Conservation (phyloP, 2,888 invertebrate species). For the Mesorhabditis spiculigera region DNA sequence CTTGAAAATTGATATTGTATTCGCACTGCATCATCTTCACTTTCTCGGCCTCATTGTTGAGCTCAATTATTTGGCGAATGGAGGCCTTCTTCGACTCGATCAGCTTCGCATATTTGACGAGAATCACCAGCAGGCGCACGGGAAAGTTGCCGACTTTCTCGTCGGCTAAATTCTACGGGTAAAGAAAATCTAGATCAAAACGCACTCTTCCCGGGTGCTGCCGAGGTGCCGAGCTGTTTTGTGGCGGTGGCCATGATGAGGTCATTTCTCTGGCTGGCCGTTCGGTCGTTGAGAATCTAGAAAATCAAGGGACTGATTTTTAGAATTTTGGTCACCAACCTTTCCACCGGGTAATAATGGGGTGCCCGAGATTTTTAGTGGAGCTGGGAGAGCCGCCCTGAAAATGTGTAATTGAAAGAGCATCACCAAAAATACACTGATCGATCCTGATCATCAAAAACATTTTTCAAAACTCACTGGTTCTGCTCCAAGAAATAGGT, state of each 20-base stretch:
- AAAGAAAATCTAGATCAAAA: not conserved
- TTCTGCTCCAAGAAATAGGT: constrained; percentile 56
- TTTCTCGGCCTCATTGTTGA: constrained; percentile 54
- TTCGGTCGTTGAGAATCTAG: not conserved
- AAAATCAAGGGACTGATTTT: not conserved
- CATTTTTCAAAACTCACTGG: not conserved
- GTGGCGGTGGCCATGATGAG: not conserved
- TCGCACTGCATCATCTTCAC: constrained; percentile 37
- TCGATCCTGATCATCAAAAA: too few relatives aligned
- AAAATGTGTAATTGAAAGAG: not conserved
- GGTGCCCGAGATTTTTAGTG: constrained; percentile 9
- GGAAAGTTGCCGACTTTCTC: constrained; percentile 58
- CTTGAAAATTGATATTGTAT: constrained; percentile 47
- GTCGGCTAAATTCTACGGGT: not conserved
- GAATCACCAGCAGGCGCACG: constrained; percentile 52
- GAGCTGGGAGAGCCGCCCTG: constrained; percentile 23
- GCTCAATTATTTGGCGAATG: constrained; percentile 41
- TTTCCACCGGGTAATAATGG: constrained; percentile 10
- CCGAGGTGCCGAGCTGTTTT: not conserved
- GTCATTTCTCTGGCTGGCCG: not conserved
- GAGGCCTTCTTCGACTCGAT: constrained; percentile 50
- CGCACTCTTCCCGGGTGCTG: not conserved
- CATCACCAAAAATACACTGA: too few relatives aligned
- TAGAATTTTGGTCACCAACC: not conserved
- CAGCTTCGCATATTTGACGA: constrained; percentile 56